phyloP scores from a whole-genome alignment of 53 echinoderm and acorn worm genomes.

The Temnopleurus reevesii region DNA sequence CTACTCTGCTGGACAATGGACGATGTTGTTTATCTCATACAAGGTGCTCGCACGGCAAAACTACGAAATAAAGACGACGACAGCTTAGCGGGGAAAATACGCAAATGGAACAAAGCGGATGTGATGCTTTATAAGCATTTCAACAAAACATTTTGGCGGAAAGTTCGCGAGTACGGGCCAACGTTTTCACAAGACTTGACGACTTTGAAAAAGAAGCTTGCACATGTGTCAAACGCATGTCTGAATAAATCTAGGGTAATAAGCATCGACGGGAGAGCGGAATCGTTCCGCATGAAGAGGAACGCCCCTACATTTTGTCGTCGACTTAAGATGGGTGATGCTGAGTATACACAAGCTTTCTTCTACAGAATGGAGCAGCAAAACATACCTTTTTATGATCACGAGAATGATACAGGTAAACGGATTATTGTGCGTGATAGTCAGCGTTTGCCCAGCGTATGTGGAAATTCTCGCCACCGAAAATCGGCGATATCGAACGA shows the following conservation, averaged over 20 bases:
- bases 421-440: too few relatives aligned
- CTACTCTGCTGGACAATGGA: slow-evolving; percentile 64
- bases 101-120: slow-evolving; percentile 64
- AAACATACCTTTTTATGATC: not conserved
- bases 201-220: not conserved
- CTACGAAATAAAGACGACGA: slow-evolving; percentile 28
- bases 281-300: not conserved
- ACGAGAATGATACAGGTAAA: too few relatives aligned
- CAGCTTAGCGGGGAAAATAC: not conserved
- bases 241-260: not conserved
- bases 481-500: too few relatives aligned
- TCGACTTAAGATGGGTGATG: not conserved
- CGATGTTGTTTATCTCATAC: slow-evolving; percentile 58
- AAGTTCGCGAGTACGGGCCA: slow-evolving; percentile 55
- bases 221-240: not conserved
- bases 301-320: slow-evolving; percentile 11
- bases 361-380: not conserved
- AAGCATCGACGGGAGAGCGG: not conserved
- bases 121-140: slow-evolving; percentile 64
- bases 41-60: slow-evolving; percentile 34
- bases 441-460: too few relatives aligned
- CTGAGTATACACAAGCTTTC: not conserved
- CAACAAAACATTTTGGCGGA: slow-evolving; percentile 65
- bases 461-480: too few relatives aligned
- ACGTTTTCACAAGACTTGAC: slow-evolving; percentile 52